Evolutionary conservation across 2,888 invertebrate species (phyloP).

Genomic region (Augochlorella aurata): DNA sequence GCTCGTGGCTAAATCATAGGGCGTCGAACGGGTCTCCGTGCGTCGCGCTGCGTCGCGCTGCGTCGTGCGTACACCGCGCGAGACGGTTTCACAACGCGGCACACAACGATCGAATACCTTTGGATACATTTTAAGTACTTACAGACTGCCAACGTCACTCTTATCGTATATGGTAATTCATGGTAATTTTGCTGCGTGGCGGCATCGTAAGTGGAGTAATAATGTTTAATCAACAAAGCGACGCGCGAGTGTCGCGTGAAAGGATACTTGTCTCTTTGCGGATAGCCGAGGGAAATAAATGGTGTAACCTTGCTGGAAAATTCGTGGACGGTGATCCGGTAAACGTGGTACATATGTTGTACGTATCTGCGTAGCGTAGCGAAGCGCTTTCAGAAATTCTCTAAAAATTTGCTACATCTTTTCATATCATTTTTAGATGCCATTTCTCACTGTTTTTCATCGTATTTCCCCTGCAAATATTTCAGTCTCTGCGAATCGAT

Average conservation of each 20-base stretch:
- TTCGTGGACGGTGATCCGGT: too few relatives aligned
- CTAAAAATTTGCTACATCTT: background rate
- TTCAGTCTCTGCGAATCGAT: too few relatives aligned
- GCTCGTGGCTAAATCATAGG: constrained; percentile 36
- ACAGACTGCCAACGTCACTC: constrained; percentile 45
- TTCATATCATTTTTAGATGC: background rate
- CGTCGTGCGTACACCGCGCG: background rate
- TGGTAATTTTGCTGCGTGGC: constrained; percentile 57
- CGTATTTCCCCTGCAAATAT: too few relatives aligned
- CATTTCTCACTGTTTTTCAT: too few relatives aligned
- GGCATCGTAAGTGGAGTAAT: constrained; percentile 52
- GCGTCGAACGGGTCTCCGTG: constrained; percentile 31
- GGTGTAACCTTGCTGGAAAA: constrained; percentile 3
- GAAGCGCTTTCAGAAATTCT: background rate
- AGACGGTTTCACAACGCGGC: constrained; percentile 42
- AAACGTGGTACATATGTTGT: background rate
- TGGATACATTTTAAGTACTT: constrained; percentile 41
- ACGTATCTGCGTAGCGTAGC: background rate
- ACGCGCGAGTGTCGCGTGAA: constrained; percentile 46
- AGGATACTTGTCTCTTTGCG: constrained; percentile 39
- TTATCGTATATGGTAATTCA: constrained; percentile 60
- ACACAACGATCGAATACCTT: constrained; percentile 53
- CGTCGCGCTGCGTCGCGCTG: constrained; percentile 15
- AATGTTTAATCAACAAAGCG: constrained; percentile 59
- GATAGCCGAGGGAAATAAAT: constrained; percentile 38